Base-by-base conservation (phyloP, 92 coral and sea anemone genomes). In the Micromussa lordhowensis region DNA sequence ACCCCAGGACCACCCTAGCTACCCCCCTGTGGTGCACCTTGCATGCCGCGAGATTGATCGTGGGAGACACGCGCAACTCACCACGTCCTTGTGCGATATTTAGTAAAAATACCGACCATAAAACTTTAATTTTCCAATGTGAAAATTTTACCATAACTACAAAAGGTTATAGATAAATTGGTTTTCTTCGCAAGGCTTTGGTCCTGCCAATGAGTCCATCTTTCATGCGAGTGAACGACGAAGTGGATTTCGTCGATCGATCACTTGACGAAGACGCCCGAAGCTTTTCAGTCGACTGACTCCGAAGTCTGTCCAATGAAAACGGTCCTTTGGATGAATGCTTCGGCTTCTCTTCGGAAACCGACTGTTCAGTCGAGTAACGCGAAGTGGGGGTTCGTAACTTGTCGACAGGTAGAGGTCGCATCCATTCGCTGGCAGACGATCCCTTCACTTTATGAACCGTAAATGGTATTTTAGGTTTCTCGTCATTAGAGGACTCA, bases 171-270 rank as follows among this genome's bases (percentile, higher is more conserved):
- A 86, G 83, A 51, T 86, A 86, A 44, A 86, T 86, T 28, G 89
- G 89, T 48, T 86, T 86, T 49, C 83, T 77, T 24, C 89, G 74
- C 22, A 86, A 48, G 9, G 89, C 82, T 59, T 86, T 86, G 24
- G 89, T 86, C 66, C 83, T 77, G 14, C 89, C 89, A n/a, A 86
- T 86, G n/a, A 86, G 89, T 78, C 89, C 89, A 31, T 86, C 89
- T 61, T 86, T 86, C 89, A 86, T 86, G 16, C 89, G 89, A 77
- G 89, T 38, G n/a, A 86, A 86, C 51, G 88, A 85, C 57, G 88
- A 85, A 8, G 82, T 57, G 7, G 88, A 74, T 59, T 78, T 40
- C 48, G 68, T 77, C 82, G 74, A 53, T 8, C 88, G 80, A 73
- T 85, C 88, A 38, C 19, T 76, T 19, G 89, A 77, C 66, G 89